These are phyloP conservation scores for Delia radicum DNA, from an alignment of 1,140 invertebrate species.

Conservation along the genomic window DNA sequence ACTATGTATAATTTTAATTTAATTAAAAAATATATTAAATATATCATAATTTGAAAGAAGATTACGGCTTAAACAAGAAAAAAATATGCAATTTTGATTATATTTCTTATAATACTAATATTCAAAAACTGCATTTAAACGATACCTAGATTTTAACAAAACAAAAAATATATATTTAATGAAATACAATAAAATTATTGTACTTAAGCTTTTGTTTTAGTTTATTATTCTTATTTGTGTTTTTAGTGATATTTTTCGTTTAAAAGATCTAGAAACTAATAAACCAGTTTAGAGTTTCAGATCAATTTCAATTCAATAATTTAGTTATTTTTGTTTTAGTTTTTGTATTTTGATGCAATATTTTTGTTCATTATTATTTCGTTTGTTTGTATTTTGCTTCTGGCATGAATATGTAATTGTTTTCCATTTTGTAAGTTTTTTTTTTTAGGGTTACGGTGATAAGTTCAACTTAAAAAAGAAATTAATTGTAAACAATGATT, in stretches of 20 bases:
- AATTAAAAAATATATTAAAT: conserved; percentile 8
- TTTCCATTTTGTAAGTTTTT: not conserved
- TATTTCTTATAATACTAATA: not conserved
- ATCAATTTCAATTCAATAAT: conserved; percentile 1
- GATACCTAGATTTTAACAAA: not conserved
- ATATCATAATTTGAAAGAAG: not conserved
- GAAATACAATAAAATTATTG: not conserved
- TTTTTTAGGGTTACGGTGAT: not conserved
- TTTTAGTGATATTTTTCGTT: not conserved
- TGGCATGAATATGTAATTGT: not conserved
- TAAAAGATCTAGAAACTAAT: not conserved
- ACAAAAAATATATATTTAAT: not conserved
- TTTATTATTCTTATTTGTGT: not conserved
- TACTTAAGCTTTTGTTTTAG: not conserved
- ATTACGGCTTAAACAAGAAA: not conserved
- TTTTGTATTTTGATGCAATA: not conserved
- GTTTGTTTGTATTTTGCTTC: not conserved
- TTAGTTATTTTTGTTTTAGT: not conserved
- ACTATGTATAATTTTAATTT: conserved; percentile 3
- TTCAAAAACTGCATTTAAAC: not conserved
- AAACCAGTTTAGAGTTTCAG: not conserved
- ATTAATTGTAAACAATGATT: not conserved
- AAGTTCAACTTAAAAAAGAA: not conserved
- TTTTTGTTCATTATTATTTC: not conserved
- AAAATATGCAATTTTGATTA: not conserved